Evolutionary conservation across 2,888 invertebrate species (phyloP).

Genomic region (Actias luna): DNA sequence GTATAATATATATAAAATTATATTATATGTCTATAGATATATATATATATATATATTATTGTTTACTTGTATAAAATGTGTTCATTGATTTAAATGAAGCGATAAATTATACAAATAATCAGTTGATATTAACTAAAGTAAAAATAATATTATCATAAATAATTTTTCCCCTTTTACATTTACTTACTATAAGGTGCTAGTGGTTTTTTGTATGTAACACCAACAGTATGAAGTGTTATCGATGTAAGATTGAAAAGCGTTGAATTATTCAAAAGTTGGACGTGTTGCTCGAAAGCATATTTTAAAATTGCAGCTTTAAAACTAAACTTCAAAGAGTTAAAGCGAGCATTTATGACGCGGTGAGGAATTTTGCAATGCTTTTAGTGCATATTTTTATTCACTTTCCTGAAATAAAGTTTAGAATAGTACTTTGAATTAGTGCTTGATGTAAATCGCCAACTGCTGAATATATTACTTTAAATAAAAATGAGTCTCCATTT

Average conservation of each 20-base stretch:
- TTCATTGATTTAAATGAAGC: too few species aligned
- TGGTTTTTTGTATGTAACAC: not conserved
- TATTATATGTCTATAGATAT: too few species aligned
- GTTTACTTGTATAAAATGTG: too few species aligned
- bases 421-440: slow-evolving; percentile 25
- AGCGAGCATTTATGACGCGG: slow-evolving; percentile 39
- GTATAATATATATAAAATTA: too few species aligned
- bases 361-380: slow-evolving; percentile 13
- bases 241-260: slow-evolving; percentile 52
- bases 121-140: too few species aligned
- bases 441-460: not conserved
- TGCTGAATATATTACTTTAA: too few species aligned
- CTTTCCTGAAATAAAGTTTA: slow-evolving; percentile 27
- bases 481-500: too few species aligned
- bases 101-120: too few species aligned
- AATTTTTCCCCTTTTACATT: not conserved
- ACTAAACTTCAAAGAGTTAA: slow-evolving; percentile 35
- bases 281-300: slow-evolving; percentile 40
- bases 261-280: slow-evolving; percentile 58
- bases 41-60: too few species aligned
- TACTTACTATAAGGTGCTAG: not conserved
- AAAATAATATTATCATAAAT: not conserved
- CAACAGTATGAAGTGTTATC: slow-evolving; percentile 25
- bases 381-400: slow-evolving; percentile 10
- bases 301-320: slow-evolving; percentile 52